These are phyloP conservation scores for Anadara kagoshimensis DNA, from an alignment of 1,140 invertebrate genomes.

Conservation along the genomic window DNA sequence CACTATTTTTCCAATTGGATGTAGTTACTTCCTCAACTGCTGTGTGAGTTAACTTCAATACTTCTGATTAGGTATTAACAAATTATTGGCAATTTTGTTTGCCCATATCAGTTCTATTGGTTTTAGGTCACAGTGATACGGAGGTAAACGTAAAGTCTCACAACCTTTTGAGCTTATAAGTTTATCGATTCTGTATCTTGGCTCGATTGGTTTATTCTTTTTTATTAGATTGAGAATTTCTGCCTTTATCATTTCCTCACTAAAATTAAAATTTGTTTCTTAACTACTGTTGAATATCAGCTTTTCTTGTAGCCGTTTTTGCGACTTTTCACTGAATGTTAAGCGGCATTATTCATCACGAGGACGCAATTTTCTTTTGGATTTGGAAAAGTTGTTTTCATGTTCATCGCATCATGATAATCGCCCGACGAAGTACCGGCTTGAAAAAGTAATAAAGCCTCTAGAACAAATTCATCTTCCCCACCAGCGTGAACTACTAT, in stretches of 20 bases:
- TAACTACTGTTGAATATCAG: background rate
- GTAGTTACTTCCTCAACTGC: background rate
- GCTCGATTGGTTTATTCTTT: no score
- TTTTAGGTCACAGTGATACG: background rate
- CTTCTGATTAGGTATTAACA: background rate
- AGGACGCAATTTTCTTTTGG: background rate
- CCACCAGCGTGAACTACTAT: background rate
- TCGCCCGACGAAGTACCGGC: background rate
- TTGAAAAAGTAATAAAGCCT: background rate
- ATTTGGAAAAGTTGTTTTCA: background rate
- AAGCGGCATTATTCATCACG: slow-evolving; percentile 7
- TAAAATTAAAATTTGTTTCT: background rate
- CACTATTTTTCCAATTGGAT: background rate
- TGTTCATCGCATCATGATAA: slow-evolving; percentile 6
- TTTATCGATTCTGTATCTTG: background rate
- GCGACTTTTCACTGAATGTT: background rate
- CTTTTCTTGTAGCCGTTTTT: background rate
- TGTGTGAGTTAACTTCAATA: background rate
- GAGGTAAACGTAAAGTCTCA: no score
- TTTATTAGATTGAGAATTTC: background rate
- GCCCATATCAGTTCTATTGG: slow-evolving; percentile 9
- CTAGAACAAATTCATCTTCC: background rate
- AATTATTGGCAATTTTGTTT: background rate
- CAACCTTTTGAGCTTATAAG: background rate
- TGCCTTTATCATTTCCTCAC: background rate